Percentiles rank a stretch among this genome's conserved stretches.
Evolutionary conservation across 2,888 invertebrate species (phyloP).

Genomic region (Eupeodes latifasciatus): DNA sequence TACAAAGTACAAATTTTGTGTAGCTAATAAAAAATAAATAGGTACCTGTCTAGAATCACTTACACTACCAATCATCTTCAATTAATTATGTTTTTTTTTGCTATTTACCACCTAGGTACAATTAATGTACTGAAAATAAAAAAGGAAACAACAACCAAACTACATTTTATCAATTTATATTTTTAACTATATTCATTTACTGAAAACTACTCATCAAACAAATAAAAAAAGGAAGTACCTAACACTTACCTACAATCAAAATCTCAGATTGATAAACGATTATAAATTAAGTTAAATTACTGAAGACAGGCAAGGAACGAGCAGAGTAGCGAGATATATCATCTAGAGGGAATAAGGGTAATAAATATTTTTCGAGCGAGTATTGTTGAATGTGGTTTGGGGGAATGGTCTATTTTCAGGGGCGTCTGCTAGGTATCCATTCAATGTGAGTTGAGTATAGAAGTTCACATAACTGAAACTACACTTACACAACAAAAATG

Average conservation of each 20-base stretch:
- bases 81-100: neutral
- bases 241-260: neutral
- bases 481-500: neutral
- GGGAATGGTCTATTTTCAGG: slow-evolving; percentile 11
- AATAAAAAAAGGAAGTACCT: too few relatives aligned
- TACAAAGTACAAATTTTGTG: neutral
- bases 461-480: neutral
- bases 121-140: neutral
- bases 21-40: neutral
- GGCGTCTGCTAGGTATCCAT: neutral
- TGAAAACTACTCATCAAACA: too few relatives aligned
- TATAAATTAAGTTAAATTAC: slow-evolving; percentile 24
- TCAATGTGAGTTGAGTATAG: neutral
- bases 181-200: neutral
- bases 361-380: neutral
- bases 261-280: slow-evolving; percentile 19
- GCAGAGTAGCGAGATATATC: neutral
- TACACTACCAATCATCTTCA: neutral
- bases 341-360: neutral
- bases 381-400: slow-evolving; percentile 8
- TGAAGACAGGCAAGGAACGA: neutral
- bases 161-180: neutral
- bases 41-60: neutral
- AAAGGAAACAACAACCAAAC: neutral
- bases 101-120: too few relatives aligned